Evolutionary conservation across 1,140 invertebrate genomes (phyloP).

Genomic region (Drosophila lowei): DNA sequence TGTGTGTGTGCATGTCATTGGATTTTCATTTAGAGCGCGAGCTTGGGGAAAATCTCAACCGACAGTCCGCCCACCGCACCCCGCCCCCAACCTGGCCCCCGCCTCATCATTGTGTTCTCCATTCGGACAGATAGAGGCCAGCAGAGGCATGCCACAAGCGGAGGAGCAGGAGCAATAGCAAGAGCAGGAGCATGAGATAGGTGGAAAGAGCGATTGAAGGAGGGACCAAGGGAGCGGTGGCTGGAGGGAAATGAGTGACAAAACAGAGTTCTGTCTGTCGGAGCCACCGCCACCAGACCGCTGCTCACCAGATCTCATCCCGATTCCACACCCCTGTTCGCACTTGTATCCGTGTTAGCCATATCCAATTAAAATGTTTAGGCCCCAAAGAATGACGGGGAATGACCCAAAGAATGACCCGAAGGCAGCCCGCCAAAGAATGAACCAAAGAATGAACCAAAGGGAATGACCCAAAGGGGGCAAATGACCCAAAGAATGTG

Average conservation of each 20-base stretch:
- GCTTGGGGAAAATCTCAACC: slow-evolving; percentile 35
- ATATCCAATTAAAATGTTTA: slow-evolving; percentile 56
- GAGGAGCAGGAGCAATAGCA: slow-evolving; percentile 1
- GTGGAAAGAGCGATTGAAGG: neutral
- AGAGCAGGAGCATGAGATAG: neutral
- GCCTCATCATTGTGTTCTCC: neutral
- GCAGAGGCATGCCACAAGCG: slow-evolving; percentile 14
- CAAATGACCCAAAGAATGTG: no score
- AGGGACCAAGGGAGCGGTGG: neutral
- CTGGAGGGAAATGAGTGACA: slow-evolving; percentile 7
- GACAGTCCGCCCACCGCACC: neutral
- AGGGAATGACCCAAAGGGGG: no score
- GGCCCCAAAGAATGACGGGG: neutral
- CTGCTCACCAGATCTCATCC: slow-evolving; percentile 11
- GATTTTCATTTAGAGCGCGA: slow-evolving; percentile 42
- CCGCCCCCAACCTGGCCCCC: no score
- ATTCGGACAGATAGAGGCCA: no score
- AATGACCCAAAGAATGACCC: no score
- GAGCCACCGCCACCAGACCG: neutral
- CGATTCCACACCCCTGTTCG: neutral
- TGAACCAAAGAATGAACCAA: no score
- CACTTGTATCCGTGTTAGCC: slow-evolving; percentile 27
- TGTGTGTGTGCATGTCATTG: slow-evolving; percentile 43
- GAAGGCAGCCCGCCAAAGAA: no score
- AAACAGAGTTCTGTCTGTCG: slow-evolving; percentile 18